Evolutionary conservation across 2,113 vertebrate genomes (phyloP), one percentile per base, ranked within the genome.

Genomic region (Atrichornis clamosus): DNA sequence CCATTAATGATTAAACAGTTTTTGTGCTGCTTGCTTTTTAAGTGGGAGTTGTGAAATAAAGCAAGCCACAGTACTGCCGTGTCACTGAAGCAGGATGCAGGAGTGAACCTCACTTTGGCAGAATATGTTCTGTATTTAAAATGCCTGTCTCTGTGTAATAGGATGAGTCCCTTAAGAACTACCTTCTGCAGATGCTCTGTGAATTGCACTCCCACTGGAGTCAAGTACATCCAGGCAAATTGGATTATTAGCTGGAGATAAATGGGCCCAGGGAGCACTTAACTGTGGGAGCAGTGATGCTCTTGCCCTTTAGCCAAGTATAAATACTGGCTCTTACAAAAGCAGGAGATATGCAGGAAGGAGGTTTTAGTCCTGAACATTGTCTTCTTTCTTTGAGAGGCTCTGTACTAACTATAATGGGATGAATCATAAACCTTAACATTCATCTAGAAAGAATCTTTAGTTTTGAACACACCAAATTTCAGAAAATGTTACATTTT

Each of bases 181-280:
- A 9, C 33, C 68, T 90, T 81, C 74, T 75, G 50, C 41, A 50
- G 55, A 78, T 89, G 72, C 64, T 83, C 69, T 89, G 63, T 75
- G 81, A 89, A 78, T 93, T 96, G 89, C 24, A 5, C 72, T 96
- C 80, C 93, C 56, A 46, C 39, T 89, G 77, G 89, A 93, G 78
- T 77, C 75, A 86, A 91, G 60, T n/a, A 89, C 52, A 77, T 81
- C 47, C 74, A 78, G 92, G 78, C 50, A 96, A 96, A 92, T 47
- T 88, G 70, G 75, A 88, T 94, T 74, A 80, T 92, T 93, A 95
- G 58, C 86, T 87, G 47, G 53, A 95, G 91, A 95, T 95, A 95
- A 96, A 95, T 82, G 73, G 88, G 73, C 60, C 80, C 44, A 68
- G 76, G 78, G 83, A 96, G 80, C 84, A 95, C 87, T 93, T 96